Base-by-base conservation (phyloP, 2,888 invertebrate species). In the Temnothorax ravouxi region DNA sequence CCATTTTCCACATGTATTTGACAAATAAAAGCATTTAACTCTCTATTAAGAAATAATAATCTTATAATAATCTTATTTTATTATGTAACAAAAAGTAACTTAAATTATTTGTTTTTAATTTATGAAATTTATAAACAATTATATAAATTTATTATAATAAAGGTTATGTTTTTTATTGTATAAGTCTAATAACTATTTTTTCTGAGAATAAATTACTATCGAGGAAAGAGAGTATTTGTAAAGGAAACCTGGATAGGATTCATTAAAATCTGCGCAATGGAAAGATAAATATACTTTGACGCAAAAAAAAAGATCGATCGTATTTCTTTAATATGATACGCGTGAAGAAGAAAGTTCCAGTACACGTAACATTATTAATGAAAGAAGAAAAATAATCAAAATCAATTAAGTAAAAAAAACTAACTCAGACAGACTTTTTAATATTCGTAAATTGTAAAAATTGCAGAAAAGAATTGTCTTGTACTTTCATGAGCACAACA, bases 261-360 rank as follows among this genome's bases (percentile, higher is more conserved):
- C 34, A 76, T 75, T 64, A 64, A 76, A 64, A 64, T 76, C 34
- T 64, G 50, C 47, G 11, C 47, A 50, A 11, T 25, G 25, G 18
- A 3, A 38, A 64, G 64, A 64, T 76, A 25, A 64, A 76, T 64
- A 6, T 64, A 25, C 11, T 29, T 47, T 64, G 21, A 18, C 25
- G 18, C 3, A 18, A 76, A 62, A 76, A 76, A 64, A 18, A 38
- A 21, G 6, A 38, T 50, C 1, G 64, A 76, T 34, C 8, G 8
- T 34, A 50, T 52, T 18, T 64, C 6, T 34, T 64, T 21, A 76
- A 62, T 38, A 1, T 50, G 15, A 34, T 34, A 50, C 13, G 29
- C 3, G 3, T 2, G n/a, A 61, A 50, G 13, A 47, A 21, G 2
- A 25, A 64, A n/a, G 18, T 41, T 6, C 1, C 8, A 11, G 2